These are phyloP conservation scores for Chrysolina oricalcia DNA, from an alignment of 2,888 invertebrate species.

Conservation along the genomic window DNA sequence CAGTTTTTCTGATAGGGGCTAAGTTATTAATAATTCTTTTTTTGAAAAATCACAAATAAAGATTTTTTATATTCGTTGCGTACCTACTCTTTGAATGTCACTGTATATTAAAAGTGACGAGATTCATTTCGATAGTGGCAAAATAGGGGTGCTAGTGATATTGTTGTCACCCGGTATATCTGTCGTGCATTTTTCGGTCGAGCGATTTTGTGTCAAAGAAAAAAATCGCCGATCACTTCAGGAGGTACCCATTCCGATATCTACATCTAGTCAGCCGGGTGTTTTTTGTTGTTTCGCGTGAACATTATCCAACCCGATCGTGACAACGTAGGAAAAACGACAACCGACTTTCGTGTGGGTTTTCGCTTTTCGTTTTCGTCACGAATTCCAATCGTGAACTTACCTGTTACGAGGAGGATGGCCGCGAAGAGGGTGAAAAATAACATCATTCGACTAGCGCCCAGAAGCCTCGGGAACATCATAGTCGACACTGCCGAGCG, in stretches of 20 bases:
- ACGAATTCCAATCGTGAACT: constrained; percentile 35
- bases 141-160: no score
- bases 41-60: no score
- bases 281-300: constrained; percentile 18
- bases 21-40: no score
- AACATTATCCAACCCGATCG: constrained; percentile 23
- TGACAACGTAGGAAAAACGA: constrained; percentile 23
- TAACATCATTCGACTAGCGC: constrained; percentile 33
- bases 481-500: constrained; percentile 41
- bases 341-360: constrained; percentile 13
- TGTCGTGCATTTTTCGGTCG: no score
- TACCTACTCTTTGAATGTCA: no score
- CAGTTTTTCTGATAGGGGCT: no score
- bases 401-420: constrained; percentile 37
- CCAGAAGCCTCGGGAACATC: constrained; percentile 47
- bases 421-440: constrained; percentile 39
- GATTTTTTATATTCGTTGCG: no score
- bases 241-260: constrained; percentile 6
- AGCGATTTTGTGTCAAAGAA: neutral
- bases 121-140: no score
- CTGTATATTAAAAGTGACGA: no score
- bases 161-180: no score
- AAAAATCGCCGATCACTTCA: neutral
- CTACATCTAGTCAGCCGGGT: neutral
- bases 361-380: constrained; percentile 24